Evolutionary conservation across 2,113 vertebrate species (phyloP), one percentile per base, ranked within the genome.

Genomic region (Pluvialis apricaria): DNA sequence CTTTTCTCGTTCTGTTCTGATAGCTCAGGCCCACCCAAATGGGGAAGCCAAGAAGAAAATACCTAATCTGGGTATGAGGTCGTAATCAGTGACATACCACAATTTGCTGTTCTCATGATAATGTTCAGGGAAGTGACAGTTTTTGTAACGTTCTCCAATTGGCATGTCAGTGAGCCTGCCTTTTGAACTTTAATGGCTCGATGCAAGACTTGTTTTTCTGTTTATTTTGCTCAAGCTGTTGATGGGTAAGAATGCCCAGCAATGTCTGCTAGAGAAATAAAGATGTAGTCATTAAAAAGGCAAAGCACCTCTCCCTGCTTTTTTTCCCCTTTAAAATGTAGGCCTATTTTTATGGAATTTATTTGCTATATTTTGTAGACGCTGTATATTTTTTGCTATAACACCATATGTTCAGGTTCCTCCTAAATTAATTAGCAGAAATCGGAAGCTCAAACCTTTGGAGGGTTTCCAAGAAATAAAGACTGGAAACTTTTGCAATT

Each of bases 351-450:
- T 79, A 76, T 78, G 40, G 70, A 72, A 65, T 91, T 73, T 96
- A 87, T 89, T 86, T 93, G 76, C 81, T 82, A 3, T 86, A 79
- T 93, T 95, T 96, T 96, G 80, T 73, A 79, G 42, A 18, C 57
- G 40, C 52, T 69, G 16, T 86, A 38, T 94, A 79, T 78, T 94
- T 95, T 95, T 93, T 82, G 47, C 72, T 86, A 3, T 91, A 95
- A 49, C 61, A 65, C 96, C 91, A 84, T 96, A 95, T 90, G 86
- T 83, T 96, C 92, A 68, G 36, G 49, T 89, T 96, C 49, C 18
- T 96, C 15, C 61, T 91, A 86, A 94, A 95, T 92, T 95, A 93
- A 91, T 96, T 96, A 96, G 69, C 66, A 91, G 83, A 91, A 95
- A 90, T 92, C 72, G 87, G 81, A 87, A 91, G 65, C 61, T 55